These are phyloP conservation scores for Cephus nigrinus DNA, from an alignment of 2,888 invertebrate species.

Conservation along the genomic window DNA sequence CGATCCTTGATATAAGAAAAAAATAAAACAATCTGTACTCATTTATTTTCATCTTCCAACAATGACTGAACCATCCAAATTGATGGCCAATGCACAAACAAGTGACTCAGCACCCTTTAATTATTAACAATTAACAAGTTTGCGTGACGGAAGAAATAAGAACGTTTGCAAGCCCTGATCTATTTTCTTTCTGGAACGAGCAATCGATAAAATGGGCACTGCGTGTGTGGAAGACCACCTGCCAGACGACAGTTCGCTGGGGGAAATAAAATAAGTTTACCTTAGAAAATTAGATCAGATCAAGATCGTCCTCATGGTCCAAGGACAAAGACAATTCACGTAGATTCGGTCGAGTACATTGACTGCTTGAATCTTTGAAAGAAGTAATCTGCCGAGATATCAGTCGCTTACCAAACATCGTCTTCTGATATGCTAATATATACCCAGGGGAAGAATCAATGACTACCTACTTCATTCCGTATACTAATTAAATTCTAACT, in stretches of 20 bases:
- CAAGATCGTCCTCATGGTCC: background rate
- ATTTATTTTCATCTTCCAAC: background rate
- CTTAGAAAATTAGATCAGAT: constrained; percentile 7
- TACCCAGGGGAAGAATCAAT: background rate
- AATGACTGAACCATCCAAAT: background rate
- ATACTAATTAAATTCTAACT: background rate
- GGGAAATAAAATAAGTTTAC: background rate
- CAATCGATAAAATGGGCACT: constrained; percentile 34
- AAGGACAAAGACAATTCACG: background rate
- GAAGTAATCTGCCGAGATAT: background rate
- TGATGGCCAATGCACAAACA: background rate
- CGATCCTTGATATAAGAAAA: background rate
- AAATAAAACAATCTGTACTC: background rate
- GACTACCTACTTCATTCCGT: background rate
- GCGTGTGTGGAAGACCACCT: background rate
- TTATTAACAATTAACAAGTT: background rate
- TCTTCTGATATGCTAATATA: background rate
- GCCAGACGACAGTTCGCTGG: background rate
- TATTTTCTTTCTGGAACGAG: constrained; percentile 42
- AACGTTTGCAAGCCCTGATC: constrained; percentile 31
- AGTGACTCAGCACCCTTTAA: background rate
- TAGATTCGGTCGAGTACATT: background rate
- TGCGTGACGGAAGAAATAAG: background rate
- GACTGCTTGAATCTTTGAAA: background rate
- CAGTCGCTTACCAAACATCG: background rate